Evolutionary conservation across 2,797 vertebrate genomes (phyloP), one percentile per base, ranked within the genome.

Genomic region (Mus caroli): DNA sequence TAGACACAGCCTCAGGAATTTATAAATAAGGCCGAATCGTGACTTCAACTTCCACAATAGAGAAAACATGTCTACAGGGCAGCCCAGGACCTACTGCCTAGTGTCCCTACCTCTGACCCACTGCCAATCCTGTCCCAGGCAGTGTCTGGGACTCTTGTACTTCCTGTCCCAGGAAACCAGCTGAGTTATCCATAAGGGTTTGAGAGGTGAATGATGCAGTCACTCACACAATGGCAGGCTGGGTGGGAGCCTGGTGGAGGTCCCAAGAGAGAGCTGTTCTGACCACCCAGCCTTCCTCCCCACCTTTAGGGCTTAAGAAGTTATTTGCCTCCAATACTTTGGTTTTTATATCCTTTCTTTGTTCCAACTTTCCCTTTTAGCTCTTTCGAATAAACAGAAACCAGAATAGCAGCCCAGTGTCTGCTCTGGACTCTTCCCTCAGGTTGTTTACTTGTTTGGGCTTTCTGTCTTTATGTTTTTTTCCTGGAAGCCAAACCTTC

Each of bases 341-440:
- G 71, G 2, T 58, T 76, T 76, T 93, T 89, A 4, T 6, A 62
- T 76, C 52, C 50, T 79, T 76, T 62, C 28, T 64, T 58, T 58
- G 58, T 80, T 62, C 80, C 50, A 52, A 40, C 40, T 58, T 92
- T 62, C 24, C 60, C 28, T 88, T 73, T 92, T 84, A 90, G 67
- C n/a, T 10, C 90, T 90, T 54, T 94, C 54, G 75, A 14, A 37
- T 87, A 80, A 87, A 82, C 34, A 40, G 37, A 60, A 14, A 58
- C 46, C 64, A 31, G 28, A 76, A 46, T 17, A 82, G 11, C 79
- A 26, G 24, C 3, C 52, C 46, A 82, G 15, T n/a, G 60, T 85
- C 22, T 24, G 46, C 22, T 85, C 52, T 79, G 26, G 9, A 4
- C 31, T 19, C 28, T 94, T 88, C n/a, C n/a, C 17, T 60, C 10